Base-by-base conservation (phyloP, 2,113 vertebrate species). In the Sorex araneus region DNA sequence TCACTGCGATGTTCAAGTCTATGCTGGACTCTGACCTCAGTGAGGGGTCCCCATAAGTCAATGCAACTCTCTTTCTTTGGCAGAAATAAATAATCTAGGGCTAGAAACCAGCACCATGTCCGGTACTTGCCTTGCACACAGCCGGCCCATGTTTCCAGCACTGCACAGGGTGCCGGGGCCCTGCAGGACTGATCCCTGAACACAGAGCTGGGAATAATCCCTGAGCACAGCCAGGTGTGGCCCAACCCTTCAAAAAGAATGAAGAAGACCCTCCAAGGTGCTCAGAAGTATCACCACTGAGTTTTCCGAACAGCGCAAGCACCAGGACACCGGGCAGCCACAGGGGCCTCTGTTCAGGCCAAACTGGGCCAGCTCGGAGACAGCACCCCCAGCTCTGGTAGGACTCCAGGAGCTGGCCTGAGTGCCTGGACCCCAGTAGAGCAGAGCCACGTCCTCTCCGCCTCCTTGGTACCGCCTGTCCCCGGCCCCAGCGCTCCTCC, bases 11-110 rank as follows among this genome's bases (percentile, higher is more conserved):
- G 11, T 71, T 43, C 63, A 40, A 32, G 30, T 73, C 43, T 21
- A 12, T 34, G 86, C 28, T 92, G 64, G 80, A 34, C 36, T 89
- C 60, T 25, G 75, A 80, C 75, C 36, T 76, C 88, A 50, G 40
- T 23, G 67, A 9, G 36, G 23, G 27, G 67, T 82, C 10, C 63
- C 50, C 18, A 82, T 70, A 32, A 78, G 60, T 34, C 13, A 70
- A 78, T 1, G 25, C 84, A 76, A 79, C 30, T n/a, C 8, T 1
- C 66, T 50, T 76, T 82, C 67, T 85, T 50, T 47, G 73, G 69
- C 66, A 67, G 80, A 28, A 85, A 74, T 11, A 25, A 28, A 36
- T n/a, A n/a, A 28, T 18, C 76, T 87, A 32, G 57, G 57, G 57
- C 57, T 23, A 3, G 57, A 23, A 60, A 23, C 18, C 21, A 16